A percentile compares a stretch with the other conserved stretches of the same genome.
phyloP scores from a whole-genome alignment of 92 coral and sea anemone species.

The Porites evermanni region DNA sequence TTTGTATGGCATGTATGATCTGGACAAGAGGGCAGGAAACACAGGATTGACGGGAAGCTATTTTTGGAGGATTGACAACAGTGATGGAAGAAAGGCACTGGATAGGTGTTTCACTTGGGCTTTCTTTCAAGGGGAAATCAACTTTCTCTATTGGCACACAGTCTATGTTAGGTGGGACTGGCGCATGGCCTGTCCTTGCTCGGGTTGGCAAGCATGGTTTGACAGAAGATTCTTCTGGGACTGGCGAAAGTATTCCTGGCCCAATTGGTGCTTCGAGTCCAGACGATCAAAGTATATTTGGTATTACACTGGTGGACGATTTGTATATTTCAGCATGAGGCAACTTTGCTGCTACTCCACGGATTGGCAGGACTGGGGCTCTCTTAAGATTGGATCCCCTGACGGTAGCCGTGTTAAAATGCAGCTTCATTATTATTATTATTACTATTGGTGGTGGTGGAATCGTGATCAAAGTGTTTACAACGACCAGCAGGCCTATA shows the following conservation, averaged over 20 bases:
- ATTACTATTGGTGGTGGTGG: no score
- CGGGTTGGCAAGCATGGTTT: conserved; percentile 48
- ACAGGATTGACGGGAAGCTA: conserved; percentile 21
- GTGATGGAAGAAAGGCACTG: conserved; percentile 14
- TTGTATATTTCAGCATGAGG: neutral
- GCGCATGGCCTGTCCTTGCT: conserved; percentile 60
- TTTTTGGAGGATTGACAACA: conserved; percentile 42
- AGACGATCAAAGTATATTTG: neutral
- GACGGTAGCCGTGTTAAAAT: conserved; percentile 38
- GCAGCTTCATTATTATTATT: neutral
- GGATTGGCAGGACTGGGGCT: conserved; percentile 27
- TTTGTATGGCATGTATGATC: neutral
- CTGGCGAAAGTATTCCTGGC: conserved; percentile 16
- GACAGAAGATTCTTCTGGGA: conserved; percentile 48
- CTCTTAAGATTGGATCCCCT: conserved; percentile 48
- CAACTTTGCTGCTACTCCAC: conserved; percentile 64
- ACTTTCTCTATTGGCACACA: neutral
- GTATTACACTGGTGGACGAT: neutral
- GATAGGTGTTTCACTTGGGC: conserved; percentile 36
- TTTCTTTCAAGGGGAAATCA: neutral
- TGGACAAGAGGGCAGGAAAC: conserved; percentile 28
- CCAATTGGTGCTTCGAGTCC: conserved; percentile 15
- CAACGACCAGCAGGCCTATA: conserved; percentile 55
- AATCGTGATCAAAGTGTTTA: neutral
- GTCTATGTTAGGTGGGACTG: neutral